phyloP scores from a whole-genome alignment of 2,888 invertebrate species.

The Mylabris sibirica region DNA sequence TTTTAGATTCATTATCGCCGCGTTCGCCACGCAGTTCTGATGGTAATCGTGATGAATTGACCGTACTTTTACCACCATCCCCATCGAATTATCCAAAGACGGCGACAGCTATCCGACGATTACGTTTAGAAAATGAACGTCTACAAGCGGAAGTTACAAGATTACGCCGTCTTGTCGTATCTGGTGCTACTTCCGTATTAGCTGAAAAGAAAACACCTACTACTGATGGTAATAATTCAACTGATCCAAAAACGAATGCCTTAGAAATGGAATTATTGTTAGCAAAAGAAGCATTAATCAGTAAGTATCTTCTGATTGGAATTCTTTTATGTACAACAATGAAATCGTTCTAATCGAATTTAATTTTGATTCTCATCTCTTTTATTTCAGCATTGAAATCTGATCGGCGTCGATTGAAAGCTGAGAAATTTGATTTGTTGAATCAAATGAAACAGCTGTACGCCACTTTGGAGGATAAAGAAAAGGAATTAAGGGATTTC shows the following conservation, averaged over 20 bases:
- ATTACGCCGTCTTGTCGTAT: conserved; percentile 71
- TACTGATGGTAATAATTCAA: conserved; percentile 60
- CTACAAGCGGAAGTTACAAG: conserved; percentile 76
- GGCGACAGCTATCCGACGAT: conserved; percentile 66
- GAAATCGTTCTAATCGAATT: too few species aligned
- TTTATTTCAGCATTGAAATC: conserved; percentile 75
- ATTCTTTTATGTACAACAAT: too few species aligned
- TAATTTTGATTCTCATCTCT: neutral
- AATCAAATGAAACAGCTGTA: conserved; percentile 96
- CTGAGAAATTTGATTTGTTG: conserved; percentile 91
- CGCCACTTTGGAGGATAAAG: conserved; percentile 92
- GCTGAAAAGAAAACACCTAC: conserved; percentile 60
- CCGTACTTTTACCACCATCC: conserved; percentile 50
- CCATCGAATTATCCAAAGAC: conserved; percentile 57
- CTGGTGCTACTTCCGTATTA: conserved; percentile 70
- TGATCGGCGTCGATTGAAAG: conserved; percentile 89
- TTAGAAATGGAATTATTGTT: conserved; percentile 74
- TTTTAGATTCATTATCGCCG: conserved; percentile 56
- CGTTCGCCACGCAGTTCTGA: conserved; percentile 55
- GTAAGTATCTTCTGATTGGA: conserved; percentile 50
- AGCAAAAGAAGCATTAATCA: conserved; percentile 77
- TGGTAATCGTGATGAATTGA: conserved; percentile 51
- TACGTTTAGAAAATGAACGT: conserved; percentile 80
- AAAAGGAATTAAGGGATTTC: conserved; percentile 91
- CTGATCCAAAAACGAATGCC: conserved; percentile 57